Evolutionary conservation across 1,140 invertebrate species (phyloP).

Genomic region (Chelonus insularis): DNA sequence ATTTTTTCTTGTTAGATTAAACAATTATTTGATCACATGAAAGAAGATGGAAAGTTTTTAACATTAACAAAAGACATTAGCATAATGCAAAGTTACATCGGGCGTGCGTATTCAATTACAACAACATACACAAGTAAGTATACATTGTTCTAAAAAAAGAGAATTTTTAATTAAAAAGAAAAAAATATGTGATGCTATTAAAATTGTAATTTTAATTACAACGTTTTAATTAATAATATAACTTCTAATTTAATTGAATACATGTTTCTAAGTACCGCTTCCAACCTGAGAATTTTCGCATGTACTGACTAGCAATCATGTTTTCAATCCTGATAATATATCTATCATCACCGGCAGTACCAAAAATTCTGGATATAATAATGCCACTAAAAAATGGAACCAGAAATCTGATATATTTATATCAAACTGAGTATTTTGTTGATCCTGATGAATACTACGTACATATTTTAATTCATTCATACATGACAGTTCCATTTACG

Average conservation of each 20-base stretch:
- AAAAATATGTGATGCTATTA: too few species aligned
- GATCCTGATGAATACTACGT: slow-evolving; percentile 30
- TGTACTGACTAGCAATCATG: slow-evolving; percentile 7
- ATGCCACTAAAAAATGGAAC: slow-evolving; percentile 27
- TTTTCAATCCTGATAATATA: slow-evolving; percentile 17
- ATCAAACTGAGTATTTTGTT: slow-evolving; percentile 28
- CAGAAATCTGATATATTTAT: slow-evolving; percentile 20
- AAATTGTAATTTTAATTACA: too few species aligned
- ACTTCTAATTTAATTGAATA: too few species aligned
- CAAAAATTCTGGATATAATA: slow-evolving; percentile 25
- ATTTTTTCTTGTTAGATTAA: neutral
- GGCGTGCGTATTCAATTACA: neutral
- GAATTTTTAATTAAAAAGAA: too few species aligned
- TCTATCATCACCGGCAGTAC: slow-evolving; percentile 15
- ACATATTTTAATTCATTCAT: slow-evolving; percentile 23
- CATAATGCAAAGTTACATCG: neutral
- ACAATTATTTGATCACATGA: neutral
- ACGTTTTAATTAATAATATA: too few species aligned
- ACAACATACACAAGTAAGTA: slow-evolving; percentile 6
- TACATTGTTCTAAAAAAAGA: neutral
- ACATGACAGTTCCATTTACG: slow-evolving; percentile 13
- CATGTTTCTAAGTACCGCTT: too few species aligned
- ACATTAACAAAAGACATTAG: neutral
- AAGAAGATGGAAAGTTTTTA: slow-evolving; percentile 15
- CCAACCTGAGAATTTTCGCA: neutral